Conservation (phyloP, 2,888 invertebrate species). For the Venusia cambrica region DNA sequence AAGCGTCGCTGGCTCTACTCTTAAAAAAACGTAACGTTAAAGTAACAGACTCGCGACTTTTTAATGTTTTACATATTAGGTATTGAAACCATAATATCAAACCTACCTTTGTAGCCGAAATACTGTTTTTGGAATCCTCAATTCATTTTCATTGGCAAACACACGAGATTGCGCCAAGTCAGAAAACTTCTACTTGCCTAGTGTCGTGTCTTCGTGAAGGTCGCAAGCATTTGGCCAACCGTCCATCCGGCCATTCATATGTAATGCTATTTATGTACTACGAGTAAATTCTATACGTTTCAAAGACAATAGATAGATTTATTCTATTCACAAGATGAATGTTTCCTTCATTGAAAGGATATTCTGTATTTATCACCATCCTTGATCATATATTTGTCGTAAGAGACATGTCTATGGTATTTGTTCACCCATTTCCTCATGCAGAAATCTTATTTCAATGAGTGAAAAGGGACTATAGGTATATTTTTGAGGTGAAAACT, state of each 20-base stretch:
- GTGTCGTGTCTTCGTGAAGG: conserved; percentile 25
- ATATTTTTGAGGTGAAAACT: too few relatives aligned
- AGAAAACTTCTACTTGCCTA: conserved; percentile 11
- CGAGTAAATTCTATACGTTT: conserved; percentile 15
- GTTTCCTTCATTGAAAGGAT: conserved; percentile 7
- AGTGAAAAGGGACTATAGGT: too few relatives aligned
- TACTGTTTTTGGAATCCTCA: too few relatives aligned
- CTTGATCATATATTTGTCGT: conserved; percentile 4
- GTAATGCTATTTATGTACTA: conserved; percentile 38
- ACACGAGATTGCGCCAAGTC: conserved; percentile 8
- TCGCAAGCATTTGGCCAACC: conserved; percentile 37
- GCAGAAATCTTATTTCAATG: too few relatives aligned
- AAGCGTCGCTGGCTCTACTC: too few relatives aligned
- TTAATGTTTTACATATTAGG: too few relatives aligned
- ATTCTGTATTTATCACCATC: conserved; percentile 8
- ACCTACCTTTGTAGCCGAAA: too few relatives aligned
- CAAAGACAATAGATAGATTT: conserved; percentile 22
- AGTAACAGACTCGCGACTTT: too few relatives aligned
- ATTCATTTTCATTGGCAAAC: too few relatives aligned
- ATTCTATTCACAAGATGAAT: conserved; percentile 13
- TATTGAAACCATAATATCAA: too few relatives aligned
- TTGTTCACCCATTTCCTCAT: not conserved
- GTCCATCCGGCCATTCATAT: conserved; percentile 40
- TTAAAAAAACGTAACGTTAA: too few relatives aligned
- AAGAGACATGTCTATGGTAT: conserved; percentile 3